Evolutionary conservation across 2,113 vertebrate species (phyloP).

Genomic region (Athene cunicularia): DNA sequence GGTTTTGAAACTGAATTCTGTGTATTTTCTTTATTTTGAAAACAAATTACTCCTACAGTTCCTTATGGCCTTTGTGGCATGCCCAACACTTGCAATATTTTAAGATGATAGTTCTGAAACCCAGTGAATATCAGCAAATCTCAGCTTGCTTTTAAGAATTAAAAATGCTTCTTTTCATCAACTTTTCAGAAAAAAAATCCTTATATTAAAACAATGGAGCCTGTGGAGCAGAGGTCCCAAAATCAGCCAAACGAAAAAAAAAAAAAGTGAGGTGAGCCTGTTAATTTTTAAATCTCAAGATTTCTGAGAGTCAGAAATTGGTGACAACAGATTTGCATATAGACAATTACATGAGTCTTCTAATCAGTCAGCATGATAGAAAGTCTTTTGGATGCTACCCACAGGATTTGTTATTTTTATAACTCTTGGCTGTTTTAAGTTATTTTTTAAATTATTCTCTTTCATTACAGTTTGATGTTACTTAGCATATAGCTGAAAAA

Average conservation of each 20-base stretch:
- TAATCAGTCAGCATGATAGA: slow-evolving; percentile 41
- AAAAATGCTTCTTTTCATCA: background rate
- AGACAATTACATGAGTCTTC: slow-evolving; percentile 46
- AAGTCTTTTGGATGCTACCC: slow-evolving; percentile 55
- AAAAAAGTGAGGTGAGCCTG: background rate
- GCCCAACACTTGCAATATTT: background rate
- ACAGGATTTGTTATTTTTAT: slow-evolving; percentile 64
- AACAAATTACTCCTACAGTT: background rate
- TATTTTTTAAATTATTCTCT: slow-evolving; percentile 39
- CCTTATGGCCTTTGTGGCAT: background rate
- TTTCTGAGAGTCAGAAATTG: slow-evolving; percentile 7
- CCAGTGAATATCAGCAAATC: background rate
- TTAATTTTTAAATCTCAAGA: slow-evolving; percentile 12
- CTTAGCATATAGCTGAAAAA: slow-evolving; percentile 25
- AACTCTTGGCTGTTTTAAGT: slow-evolving; percentile 9
- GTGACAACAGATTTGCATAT: slow-evolving; percentile 46
- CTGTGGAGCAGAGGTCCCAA: background rate
- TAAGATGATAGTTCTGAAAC: background rate
- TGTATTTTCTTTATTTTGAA: background rate
- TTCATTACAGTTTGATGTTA: slow-evolving; percentile 11
- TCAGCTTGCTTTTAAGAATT: background rate
- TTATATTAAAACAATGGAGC: background rate
- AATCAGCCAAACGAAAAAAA: background rate
- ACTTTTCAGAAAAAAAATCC: background rate
- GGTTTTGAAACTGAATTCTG: background rate